Percentiles rank a stretch among this genome's conserved stretches.
Conservation (phyloP, 2,888 invertebrate genomes). For the Tipula vernalis region DNA sequence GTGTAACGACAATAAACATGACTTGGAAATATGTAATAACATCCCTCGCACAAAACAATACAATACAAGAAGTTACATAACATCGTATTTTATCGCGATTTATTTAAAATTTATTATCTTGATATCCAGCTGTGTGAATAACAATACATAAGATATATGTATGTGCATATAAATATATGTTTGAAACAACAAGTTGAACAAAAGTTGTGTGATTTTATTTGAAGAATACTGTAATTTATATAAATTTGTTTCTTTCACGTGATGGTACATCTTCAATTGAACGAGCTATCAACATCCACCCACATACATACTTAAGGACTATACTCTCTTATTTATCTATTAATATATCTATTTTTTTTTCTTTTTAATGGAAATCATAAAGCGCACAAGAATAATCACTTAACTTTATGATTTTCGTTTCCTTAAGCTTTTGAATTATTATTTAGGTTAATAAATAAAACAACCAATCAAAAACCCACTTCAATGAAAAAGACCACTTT, state of each 20-base stretch:
- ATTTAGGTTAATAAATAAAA: background rate
- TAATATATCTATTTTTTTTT: background rate
- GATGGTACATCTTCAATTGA: background rate
- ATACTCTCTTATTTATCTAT: background rate
- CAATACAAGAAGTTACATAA: background rate
- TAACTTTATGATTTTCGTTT: background rate
- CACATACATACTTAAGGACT: background rate
- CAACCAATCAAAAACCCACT: background rate
- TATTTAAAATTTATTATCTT: conserved; percentile 4
- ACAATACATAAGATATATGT: background rate
- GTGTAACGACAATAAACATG: background rate
- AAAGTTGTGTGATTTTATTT: background rate
- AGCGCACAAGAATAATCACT: background rate
- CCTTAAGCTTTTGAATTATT: background rate
- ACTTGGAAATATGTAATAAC: background rate
- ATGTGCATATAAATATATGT: background rate
- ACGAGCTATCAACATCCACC: background rate
- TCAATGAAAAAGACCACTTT: background rate
- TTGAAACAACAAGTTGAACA: background rate
- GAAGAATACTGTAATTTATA: background rate
- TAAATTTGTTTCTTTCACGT: background rate
- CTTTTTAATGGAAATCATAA: background rate
- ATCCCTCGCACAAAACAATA: background rate
- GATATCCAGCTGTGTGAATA: background rate
- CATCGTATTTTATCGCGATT: background rate